Base-by-base conservation (phyloP, 2,888 invertebrate species). In the Aphrophora alni region DNA sequence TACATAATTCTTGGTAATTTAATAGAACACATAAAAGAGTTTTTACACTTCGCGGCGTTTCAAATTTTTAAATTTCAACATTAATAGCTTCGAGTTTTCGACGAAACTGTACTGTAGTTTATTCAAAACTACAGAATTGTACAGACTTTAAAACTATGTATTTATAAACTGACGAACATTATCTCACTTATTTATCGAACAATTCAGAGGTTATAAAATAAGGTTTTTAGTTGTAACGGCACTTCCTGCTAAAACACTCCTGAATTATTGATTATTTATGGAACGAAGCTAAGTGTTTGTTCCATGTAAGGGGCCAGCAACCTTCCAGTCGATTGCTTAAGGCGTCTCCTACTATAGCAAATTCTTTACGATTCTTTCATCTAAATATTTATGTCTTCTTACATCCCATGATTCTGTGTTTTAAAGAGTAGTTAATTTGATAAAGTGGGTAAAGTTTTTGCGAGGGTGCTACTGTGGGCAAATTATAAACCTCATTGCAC, bases 351-450 rank as follows among this genome's bases (percentile, higher is more conserved):
- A 8, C 5, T 8, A 8, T 33, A 3, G 33, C 33, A 8, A 8
- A 33, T 33, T 33, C 33, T 33, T 33, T 33, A 33, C 33, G 33
- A 33, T 33, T 33, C 33, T 33, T 33, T 33, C 33, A 33, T 33
- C 33, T 33, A 33, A 33, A 33, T 33, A 33, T 59, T 59, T 59
- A 7, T 14, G 59, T 59, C 59, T 21, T 3, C 21, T 1, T 21
- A 21, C 59, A 59, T 59, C 21, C 59, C 59, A 7, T 59, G 59
- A 21, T 59, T 59, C 59, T 59, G 59, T 59, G 21, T 59, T 59
- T 59, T 59, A 59, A 59, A 21, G 21, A 59, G 78, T 72, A 78
- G 78, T 78, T 78, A 78, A 73, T 78, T 78, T 78, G 78, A 78
- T 78, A 28, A 78, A 78, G 72, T 44, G 78, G 78, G 51, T 51